Evolutionary conservation across 2,888 invertebrate genomes (phyloP).

Genomic region (Agrochola litura): DNA sequence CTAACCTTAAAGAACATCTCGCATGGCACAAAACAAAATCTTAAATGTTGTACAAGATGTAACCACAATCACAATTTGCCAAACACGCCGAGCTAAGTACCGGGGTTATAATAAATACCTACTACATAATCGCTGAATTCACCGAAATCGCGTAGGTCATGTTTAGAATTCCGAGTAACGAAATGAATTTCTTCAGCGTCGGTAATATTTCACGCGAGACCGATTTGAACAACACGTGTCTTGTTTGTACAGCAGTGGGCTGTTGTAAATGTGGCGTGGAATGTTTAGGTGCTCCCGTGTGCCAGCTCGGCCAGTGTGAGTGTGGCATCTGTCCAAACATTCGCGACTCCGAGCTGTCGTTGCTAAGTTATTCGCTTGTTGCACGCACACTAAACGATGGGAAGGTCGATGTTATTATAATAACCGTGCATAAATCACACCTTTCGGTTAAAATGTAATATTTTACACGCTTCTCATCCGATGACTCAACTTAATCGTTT

Average conservation of each 20-base stretch:
- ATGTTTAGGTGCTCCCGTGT: slow-evolving; percentile 67
- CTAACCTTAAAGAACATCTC: neutral
- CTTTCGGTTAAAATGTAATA: slow-evolving; percentile 52
- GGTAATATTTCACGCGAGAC: slow-evolving; percentile 78
- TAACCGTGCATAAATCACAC: slow-evolving; percentile 59
- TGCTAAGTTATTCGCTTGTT: slow-evolving; percentile 76
- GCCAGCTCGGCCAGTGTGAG: slow-evolving; percentile 49
- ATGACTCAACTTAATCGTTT: slow-evolving; percentile 58
- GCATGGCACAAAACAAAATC: slow-evolving; percentile 5
- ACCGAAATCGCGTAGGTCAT: slow-evolving; percentile 51
- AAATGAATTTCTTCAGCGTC: slow-evolving; percentile 74
- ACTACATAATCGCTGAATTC: slow-evolving; percentile 44
- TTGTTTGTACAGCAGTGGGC: slow-evolving; percentile 79
- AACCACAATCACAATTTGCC: slow-evolving; percentile 3
- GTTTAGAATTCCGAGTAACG: slow-evolving; percentile 67
- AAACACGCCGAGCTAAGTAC: slow-evolving; percentile 22
- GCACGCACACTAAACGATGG: slow-evolving; percentile 66
- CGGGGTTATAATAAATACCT: slow-evolving; percentile 22
- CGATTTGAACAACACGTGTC: slow-evolving; percentile 81
- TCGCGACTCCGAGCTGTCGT: slow-evolving; percentile 71
- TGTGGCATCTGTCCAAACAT: slow-evolving; percentile 82
- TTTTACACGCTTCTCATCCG: slow-evolving; percentile 47
- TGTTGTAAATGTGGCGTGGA: slow-evolving; percentile 78
- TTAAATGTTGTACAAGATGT: slow-evolving; percentile 23
- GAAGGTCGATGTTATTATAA: slow-evolving; percentile 68